Percentiles rank a stretch among this genome's conserved stretches.
Conservation (phyloP, 2,113 vertebrate species). For the Psittacara wagleri region DNA sequence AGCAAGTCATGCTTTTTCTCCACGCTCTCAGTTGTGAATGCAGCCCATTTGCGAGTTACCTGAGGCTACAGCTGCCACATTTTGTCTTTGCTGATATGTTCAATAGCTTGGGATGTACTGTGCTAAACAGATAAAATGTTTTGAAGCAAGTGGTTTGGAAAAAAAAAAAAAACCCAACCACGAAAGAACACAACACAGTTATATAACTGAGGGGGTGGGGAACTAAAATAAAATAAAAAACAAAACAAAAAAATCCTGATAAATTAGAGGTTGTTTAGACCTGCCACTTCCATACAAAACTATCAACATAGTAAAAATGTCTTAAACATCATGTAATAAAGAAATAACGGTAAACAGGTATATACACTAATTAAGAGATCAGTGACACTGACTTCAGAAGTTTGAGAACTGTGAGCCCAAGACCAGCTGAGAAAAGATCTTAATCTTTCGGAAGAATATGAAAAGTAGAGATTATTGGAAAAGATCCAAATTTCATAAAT, state of each 20-base stretch:
- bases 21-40: background rate
- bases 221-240: background rate
- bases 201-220: background rate
- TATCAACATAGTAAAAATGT: background rate
- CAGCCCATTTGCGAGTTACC: slow-evolving; percentile 1
- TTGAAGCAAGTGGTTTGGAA: background rate
- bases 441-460: background rate
- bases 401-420: background rate
- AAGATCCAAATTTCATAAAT: background rate
- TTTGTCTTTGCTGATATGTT: slow-evolving; percentile 21
- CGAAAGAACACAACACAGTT: background rate
- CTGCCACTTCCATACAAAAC: background rate
- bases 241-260: background rate
- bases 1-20: background rate
- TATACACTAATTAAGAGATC: background rate
- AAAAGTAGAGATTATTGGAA: background rate
- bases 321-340: background rate
- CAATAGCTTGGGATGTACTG: slow-evolving; percentile 14
- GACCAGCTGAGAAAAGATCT: background rate
- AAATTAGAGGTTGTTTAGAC: rapidly evolving
- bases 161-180: background rate
- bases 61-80: slow-evolving; percentile 22
- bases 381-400: background rate
- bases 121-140: slow-evolving; percentile 35
- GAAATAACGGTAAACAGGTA: background rate